Conservation (phyloP, 2,888 invertebrate genomes). For the Drosophila nigritarsus region DNA sequence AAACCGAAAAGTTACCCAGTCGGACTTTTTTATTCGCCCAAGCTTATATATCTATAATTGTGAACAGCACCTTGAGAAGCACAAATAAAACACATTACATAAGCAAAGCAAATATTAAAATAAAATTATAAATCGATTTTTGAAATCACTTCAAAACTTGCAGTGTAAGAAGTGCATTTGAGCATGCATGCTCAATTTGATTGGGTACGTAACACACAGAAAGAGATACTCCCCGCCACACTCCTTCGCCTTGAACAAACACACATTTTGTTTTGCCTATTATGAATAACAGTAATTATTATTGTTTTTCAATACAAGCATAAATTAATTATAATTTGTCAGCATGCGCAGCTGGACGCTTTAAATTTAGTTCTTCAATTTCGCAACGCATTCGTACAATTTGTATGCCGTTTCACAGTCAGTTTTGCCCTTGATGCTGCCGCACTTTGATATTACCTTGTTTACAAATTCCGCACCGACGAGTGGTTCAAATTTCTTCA, state of each 20-base stretch:
- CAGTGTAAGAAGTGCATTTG: background rate
- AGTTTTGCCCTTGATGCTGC: conserved; percentile 57
- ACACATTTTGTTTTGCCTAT: conserved; percentile 44
- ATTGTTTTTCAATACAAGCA: conserved; percentile 56
- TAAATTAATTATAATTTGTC: conserved; percentile 70
- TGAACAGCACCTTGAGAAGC: background rate
- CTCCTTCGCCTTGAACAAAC: background rate
- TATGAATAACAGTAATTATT: conserved; percentile 64
- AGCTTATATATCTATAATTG: background rate
- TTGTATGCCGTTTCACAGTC: conserved; percentile 79
- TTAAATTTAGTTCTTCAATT: conserved; percentile 32
- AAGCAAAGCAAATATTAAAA: background rate
- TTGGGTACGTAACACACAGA: background rate
- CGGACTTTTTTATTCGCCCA: background rate
- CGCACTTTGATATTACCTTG: conserved; percentile 60
- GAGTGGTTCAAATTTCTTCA: conserved; percentile 53
- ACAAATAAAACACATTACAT: background rate
- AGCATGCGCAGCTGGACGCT: conserved; percentile 6
- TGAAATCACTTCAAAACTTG: background rate
- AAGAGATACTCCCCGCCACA: background rate
- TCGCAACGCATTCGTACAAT: conserved; percentile 68
- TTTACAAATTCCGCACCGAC: conserved; percentile 75
- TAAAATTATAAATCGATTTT: background rate
- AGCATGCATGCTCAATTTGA: background rate
- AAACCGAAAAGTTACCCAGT: conserved; percentile 5